Evolutionary conservation across 2,113 vertebrate species (phyloP), one percentile per base, ranked within the genome.

Genomic region (Meleagris gallopavo): DNA sequence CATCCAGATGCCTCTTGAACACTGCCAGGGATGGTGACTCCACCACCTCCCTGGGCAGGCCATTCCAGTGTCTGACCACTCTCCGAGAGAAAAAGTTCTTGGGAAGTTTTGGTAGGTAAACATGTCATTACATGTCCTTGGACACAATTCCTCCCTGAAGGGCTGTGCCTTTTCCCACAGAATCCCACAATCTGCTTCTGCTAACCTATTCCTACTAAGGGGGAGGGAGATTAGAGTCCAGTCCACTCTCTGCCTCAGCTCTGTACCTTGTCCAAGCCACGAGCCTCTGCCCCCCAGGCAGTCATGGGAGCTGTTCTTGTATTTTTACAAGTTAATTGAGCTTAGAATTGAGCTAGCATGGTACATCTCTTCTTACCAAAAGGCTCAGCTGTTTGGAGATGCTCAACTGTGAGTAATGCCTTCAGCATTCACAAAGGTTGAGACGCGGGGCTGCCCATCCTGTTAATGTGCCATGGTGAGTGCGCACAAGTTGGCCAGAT

Each of bases 301-400:
- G 55, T 41, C 8, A 8, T 19, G 46, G 69, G 46, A 88, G 20
- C 64, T 65, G 43, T 89, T 86, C 90, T 70, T 62, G 85, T 94
- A 81, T 91, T 93, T 95, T 88, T 71, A 80, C n/a, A 89, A 86
- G 70, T 45, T 96, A 97, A 97, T 92, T 94, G 91, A 95, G 88
- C 78, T 95, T 81, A 86, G 91, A 96, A 96, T 89, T 93, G 89
- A 95, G 34, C 86, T 81, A 57, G 76, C 60, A 79, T 88, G 90
- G 81, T 90, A 94, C 69, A 84, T 94, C n/a, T 86, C 76, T 83
- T 86, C 83, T 81, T 70, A 94, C 72, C 90, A 86, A 94, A 86
- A 86, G 86, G 78, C 87, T 94, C 94, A 96, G 90, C 91, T 94
- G 91, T 93, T 95, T 92, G 41, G 87, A 95, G 45, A 95, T 45